Evolutionary conservation across 2,888 invertebrate species (phyloP), one percentile per base, ranked within the genome.

Genomic region (Lysandra coridon): DNA sequence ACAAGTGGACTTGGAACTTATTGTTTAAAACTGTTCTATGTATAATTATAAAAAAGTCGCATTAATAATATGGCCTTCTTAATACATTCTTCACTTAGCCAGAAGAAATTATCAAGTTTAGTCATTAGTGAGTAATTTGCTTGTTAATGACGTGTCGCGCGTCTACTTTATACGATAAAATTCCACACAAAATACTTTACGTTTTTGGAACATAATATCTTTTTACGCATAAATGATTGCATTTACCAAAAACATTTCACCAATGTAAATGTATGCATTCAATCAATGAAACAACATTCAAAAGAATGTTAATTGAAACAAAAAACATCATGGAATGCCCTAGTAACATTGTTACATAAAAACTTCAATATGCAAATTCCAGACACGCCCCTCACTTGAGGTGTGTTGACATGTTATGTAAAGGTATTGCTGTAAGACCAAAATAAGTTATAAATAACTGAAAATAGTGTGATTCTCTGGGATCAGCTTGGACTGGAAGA

Each of bases 51-150:
- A 37, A 37, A 69, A 14, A 5, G 69, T 69, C 1, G 12, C 3
- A 64, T 30, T 64, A 23, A 12, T 64, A 64, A 64, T 64, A 64
- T 64, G 7, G 64, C 30, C 64, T 64, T 30, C 64, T 14, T 69
- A 69, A 69, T 69, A 69, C 69, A 69, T 69, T 69, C 33, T 69
- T 69, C 14, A 69, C 69, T 69, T 69, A 33, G 69, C 30, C 23
- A 69, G 33, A 33, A 69, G 14, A 69, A 33, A 69, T 33, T 69
- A 69, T 33, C 69, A 69, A 33, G 69, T 33, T 33, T 69, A 33
- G 69, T 69, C 69, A 69, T 69, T 69, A 69, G 69, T 69, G 69
- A 69, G 69, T 69, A 33, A 69, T 69, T 69, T 33, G 33, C 23
- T 62, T 69, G 33, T 30, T 69, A 69, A 69, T 69, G 69, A 69